phyloP scores from a whole-genome alignment of 2,113 vertebrate genomes.

The Datnioides undecimradiatus region DNA sequence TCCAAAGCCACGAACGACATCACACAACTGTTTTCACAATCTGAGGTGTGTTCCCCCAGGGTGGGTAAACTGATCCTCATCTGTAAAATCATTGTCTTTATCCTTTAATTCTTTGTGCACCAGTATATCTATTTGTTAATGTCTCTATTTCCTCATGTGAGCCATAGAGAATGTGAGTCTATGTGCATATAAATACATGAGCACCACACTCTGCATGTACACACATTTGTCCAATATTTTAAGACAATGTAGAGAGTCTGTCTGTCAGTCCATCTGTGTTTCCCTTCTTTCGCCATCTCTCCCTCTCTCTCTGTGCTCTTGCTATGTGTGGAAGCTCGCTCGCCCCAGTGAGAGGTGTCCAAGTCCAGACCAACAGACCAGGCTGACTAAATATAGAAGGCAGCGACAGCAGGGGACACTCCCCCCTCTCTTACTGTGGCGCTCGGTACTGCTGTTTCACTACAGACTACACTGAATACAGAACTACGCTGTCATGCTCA shows the following conservation, averaged over 20 bases:
- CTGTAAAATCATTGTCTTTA: neutral
- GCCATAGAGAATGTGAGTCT: too few relatives aligned
- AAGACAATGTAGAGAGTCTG: conserved; percentile 42
- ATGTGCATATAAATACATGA: neutral
- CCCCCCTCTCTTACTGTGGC: conserved; percentile 33
- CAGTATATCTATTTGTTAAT: neutral
- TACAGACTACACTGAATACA: conserved; percentile 45
- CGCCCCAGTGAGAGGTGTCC: conserved; percentile 66
- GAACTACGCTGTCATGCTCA: conserved; percentile 32
- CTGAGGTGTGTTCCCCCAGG: neutral
- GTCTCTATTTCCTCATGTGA: neutral
- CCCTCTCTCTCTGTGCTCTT: conserved; percentile 30
- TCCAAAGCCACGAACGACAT: neutral
- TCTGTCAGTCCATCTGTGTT: conserved; percentile 48
- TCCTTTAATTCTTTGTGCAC: neutral
- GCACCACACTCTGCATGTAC: neutral
- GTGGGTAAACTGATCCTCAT: neutral
- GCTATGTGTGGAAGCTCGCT: conserved; percentile 63
- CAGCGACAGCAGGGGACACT: conserved; percentile 71
- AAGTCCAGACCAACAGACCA: conserved; percentile 71
- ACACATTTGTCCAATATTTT: conserved; percentile 37
- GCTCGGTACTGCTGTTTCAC: conserved; percentile 51
- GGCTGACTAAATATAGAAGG: conserved; percentile 79
- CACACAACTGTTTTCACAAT: neutral
- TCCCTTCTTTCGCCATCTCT: conserved; percentile 11